Evolutionary conservation across 2,797 vertebrate genomes (phyloP).

Genomic region (Poeciliopsis infans): DNA sequence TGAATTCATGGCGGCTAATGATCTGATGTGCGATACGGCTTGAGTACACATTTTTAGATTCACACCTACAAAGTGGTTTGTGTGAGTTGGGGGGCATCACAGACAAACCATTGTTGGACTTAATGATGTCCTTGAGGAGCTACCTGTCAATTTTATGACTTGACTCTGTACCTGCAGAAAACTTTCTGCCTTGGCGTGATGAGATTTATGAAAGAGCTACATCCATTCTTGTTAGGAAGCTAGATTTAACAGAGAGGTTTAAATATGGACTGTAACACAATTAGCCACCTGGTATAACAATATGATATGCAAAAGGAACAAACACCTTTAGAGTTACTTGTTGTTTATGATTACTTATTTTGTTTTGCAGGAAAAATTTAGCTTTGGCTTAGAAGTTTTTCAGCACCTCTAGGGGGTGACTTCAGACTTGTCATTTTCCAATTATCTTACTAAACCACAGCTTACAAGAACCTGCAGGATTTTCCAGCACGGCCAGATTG

Average conservation of each 20-base stretch:
- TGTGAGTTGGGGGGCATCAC: slow-evolving; percentile 10
- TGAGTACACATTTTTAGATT: slow-evolving; percentile 30
- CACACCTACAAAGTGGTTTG: slow-evolving; percentile 48
- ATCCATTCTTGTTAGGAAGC: slow-evolving; percentile 34
- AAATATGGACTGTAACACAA: slow-evolving; percentile 26
- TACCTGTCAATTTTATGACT: slow-evolving; percentile 56
- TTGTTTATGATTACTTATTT: slow-evolving; percentile 19
- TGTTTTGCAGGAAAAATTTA: neutral
- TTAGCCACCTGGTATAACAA: slow-evolving; percentile 16
- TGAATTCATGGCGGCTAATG: slow-evolving; percentile 15
- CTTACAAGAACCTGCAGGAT: neutral
- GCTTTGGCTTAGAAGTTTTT: neutral
- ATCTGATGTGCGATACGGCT: slow-evolving; percentile 15
- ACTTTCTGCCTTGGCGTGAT: slow-evolving; percentile 41
- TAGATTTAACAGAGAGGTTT: slow-evolving; percentile 31
- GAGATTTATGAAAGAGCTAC: slow-evolving; percentile 45
- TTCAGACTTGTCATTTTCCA: neutral
- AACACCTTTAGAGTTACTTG: neutral
- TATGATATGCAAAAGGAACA: slow-evolving; percentile 21
- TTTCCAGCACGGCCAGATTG: neutral
- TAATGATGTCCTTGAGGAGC: slow-evolving; percentile 49
- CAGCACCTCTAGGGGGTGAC: neutral
- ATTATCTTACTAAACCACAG: neutral
- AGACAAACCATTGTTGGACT: slow-evolving; percentile 45
- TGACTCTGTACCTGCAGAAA: slow-evolving; percentile 47